Evolutionary conservation across 1,140 invertebrate species (phyloP).

Genomic region (Drosophila pachea): DNA sequence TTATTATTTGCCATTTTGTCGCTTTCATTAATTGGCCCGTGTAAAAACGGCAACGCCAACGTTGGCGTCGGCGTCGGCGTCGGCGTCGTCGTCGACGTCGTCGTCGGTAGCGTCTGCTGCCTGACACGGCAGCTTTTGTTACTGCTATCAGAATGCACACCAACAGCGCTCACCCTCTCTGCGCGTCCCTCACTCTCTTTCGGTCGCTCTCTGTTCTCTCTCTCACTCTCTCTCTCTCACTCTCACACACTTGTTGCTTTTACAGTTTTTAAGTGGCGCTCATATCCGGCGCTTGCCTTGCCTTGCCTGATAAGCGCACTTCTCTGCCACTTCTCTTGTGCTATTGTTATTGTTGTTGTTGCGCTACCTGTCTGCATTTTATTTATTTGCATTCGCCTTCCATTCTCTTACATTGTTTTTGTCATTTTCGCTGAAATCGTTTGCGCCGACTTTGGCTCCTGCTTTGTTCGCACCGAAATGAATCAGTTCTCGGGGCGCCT

Average conservation of each 20-base stretch:
- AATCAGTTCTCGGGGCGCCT: constrained; percentile 50
- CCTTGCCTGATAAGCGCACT: constrained; percentile 48
- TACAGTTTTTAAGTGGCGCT: constrained; percentile 76
- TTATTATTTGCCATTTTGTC: constrained; percentile 71
- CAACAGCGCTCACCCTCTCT: constrained; percentile 15
- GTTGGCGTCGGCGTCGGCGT: neutral
- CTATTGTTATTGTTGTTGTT: constrained; percentile 29
- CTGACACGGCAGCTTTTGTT: constrained; percentile 53
- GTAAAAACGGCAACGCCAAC: constrained; percentile 42
- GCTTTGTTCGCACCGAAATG: constrained; percentile 22
- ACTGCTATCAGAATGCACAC: constrained; percentile 43
- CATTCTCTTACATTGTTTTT: neutral
- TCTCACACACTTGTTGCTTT: constrained; percentile 67
- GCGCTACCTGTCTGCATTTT: constrained; percentile 40
- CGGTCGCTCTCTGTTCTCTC: neutral
- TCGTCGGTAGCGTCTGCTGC: constrained; percentile 21
- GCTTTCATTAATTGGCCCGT: constrained; percentile 70
- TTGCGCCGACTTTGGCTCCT: constrained; percentile 39
- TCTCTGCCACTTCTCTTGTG: constrained; percentile 5
- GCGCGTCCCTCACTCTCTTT: constrained; percentile 9
- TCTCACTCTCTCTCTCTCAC: constrained; percentile 10
- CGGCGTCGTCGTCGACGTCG: constrained; percentile 7
- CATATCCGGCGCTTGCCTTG: constrained; percentile 69
- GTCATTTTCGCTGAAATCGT: constrained; percentile 6
- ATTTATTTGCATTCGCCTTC: constrained; percentile 29